Evolutionary conservation across 1,140 invertebrate species (phyloP), one percentile per base, ranked within the genome.

Genomic region (Microplitis demolitor): DNA sequence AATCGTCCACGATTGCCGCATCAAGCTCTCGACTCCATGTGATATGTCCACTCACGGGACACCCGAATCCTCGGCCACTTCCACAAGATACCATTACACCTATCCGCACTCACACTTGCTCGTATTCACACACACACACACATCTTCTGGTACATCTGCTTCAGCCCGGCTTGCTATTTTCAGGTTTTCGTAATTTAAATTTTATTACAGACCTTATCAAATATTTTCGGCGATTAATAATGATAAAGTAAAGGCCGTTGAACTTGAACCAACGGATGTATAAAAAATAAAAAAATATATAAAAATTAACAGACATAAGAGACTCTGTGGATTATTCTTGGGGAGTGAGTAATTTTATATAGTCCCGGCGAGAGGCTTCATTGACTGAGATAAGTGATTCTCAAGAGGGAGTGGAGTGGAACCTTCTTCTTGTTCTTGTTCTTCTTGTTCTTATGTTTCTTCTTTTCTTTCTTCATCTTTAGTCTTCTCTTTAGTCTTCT

Each of bases 361-460:
- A 58, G 16, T 24, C 14, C 56, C 56, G 50, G 8, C 13, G 33
- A 72, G 45, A 66, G 50, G 14, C 54, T 66, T 56, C 67, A 66
- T 74, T 74, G 51, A 70, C 50, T 13, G 13, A 74, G 68, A 74
- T 70, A 74, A 74, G 68, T 70, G 51, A 70, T 64, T 58, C 61
- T 39, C 45, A 16, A 37, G 33, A 16, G 37, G 11, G 62, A n/a
- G 11, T n/a, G 37, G 62, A 11, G 45, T 35, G 39, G 11, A 45
- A 45, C 39, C 39, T 11, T 45, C 39, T 45, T 45, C 8, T 45
- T 45, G 6, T 45, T 45, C 39, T 45, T 45, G 6, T 39, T 39
- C 9, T 9, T 39, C 37, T 39, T 39, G 37, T 6, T 45, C 39
- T 45, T 45, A 45, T 45, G 11, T 45, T 45, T 45, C 39, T 45